phyloP scores from a whole-genome alignment of 2,797 vertebrate species.

The Gastrophryne carolinensis region DNA sequence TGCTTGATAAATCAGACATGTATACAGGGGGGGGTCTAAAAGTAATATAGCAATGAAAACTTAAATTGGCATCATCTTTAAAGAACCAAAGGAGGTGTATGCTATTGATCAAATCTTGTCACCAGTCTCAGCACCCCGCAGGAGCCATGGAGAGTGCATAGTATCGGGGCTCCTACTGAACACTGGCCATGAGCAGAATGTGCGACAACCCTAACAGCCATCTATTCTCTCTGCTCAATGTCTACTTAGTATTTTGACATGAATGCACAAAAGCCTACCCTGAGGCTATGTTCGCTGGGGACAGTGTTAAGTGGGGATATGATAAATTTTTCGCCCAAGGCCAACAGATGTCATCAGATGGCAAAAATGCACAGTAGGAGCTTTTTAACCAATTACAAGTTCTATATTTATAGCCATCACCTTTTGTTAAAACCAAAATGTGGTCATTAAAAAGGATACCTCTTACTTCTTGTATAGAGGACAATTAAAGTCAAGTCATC shows the following conservation, averaged over 20 bases:
- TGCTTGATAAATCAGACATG: no score
- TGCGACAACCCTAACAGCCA: constrained; percentile 36
- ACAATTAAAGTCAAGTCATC: no score
- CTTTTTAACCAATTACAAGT: constrained; percentile 11
- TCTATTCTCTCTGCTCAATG: constrained; percentile 33
- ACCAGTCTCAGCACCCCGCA: constrained; percentile 3
- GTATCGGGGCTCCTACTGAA: constrained; percentile 11
- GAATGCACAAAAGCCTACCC: constrained; percentile 44
- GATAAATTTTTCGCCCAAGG: constrained; percentile 43
- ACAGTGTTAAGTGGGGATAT: constrained; percentile 38
- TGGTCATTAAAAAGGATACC: not conserved
- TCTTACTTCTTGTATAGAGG: not conserved
- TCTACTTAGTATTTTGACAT: constrained; percentile 33
- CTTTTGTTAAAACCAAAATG: not conserved
- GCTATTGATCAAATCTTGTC: constrained; percentile 43
- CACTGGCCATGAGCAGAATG: constrained; percentile 12
- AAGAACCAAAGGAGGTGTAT: not conserved
- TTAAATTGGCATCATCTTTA: not conserved
- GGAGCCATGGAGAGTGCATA: constrained; percentile 7
- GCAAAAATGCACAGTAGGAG: constrained; percentile 14
- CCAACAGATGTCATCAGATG: constrained; percentile 25
- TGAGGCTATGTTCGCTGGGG: constrained; percentile 23
- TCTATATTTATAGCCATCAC: not conserved
- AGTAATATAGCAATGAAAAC: not conserved
- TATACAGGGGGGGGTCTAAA: no score